Conservation (phyloP, 2,113 vertebrate genomes). For the Chauna torquata region DNA sequence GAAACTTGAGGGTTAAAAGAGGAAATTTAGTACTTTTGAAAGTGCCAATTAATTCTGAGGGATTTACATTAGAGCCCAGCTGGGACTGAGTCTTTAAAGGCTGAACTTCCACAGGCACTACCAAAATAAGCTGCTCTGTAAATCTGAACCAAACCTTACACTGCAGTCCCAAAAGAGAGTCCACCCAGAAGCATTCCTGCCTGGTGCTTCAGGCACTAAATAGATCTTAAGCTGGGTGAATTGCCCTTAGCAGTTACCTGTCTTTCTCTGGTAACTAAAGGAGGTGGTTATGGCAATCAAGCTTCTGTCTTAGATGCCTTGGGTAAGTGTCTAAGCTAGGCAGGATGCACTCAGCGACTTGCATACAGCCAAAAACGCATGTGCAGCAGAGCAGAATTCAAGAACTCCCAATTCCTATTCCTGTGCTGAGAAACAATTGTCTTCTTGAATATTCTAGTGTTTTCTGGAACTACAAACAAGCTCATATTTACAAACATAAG, state of each 20-base stretch:
- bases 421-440: neutral
- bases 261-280: neutral
- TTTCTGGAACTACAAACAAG: neutral
- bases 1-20: neutral
- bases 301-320: neutral
- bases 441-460: neutral
- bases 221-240: neutral
- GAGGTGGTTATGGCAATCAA: neutral
- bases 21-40: neutral
- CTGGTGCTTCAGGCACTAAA: neutral
- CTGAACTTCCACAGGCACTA: neutral
- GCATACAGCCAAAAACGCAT: neutral
- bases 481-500: neutral
- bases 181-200: neutral
- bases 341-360: neutral
- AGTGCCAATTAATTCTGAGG: neutral
- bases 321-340: neutral
- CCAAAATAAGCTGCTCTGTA: neutral
- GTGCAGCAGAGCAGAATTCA: neutral
- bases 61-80: neutral
- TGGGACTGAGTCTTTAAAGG: neutral
- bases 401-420: neutral
- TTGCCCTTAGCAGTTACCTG: neutral
- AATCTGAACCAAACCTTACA: neutral
- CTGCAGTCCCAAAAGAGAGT: neutral